Conservation (phyloP, 2,888 invertebrate species). For the Phlogophora meticulosa region DNA sequence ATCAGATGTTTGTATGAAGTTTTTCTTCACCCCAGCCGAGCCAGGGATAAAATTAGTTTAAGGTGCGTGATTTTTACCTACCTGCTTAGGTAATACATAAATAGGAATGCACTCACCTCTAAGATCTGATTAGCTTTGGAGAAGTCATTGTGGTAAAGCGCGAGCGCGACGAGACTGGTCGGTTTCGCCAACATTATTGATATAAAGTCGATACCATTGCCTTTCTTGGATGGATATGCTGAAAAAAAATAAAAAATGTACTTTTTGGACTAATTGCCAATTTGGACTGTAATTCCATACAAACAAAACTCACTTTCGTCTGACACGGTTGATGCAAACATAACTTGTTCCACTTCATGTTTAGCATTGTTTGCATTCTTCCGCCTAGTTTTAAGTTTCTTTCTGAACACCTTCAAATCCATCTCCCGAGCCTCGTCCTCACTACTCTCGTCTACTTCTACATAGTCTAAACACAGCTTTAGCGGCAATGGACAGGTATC, state of each 20-base stretch:
- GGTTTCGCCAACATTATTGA: conserved; percentile 94
- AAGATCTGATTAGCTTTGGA: conserved; percentile 95
- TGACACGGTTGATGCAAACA: conserved; percentile 83
- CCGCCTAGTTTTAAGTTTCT: conserved; percentile 82
- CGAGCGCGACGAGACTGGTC: conserved; percentile 94
- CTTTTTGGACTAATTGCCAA: background rate
- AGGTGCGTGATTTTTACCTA: background rate
- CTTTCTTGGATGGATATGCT: conserved; percentile 78
- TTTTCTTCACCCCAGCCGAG: background rate
- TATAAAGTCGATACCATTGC: conserved; percentile 88
- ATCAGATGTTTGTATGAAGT: background rate
- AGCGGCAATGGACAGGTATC: conserved; percentile 84
- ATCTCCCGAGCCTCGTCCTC: conserved; percentile 86
- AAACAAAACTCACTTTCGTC: conserved; percentile 78
- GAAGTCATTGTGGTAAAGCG: conserved; percentile 94
- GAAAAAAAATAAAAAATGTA: conserved; percentile 60
- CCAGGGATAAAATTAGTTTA: background rate
- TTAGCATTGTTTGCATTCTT: conserved; percentile 80
- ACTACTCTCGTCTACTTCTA: conserved; percentile 86
- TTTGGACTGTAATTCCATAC: background rate
- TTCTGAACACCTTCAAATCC: conserved; percentile 79
- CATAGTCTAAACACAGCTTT: conserved; percentile 86
- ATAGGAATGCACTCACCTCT: conserved; percentile 91
- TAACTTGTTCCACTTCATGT: conserved; percentile 81
- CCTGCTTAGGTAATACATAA: background rate